phyloP scores from a whole-genome alignment of 2,797 vertebrate species.

The Vireo griseus region DNA sequence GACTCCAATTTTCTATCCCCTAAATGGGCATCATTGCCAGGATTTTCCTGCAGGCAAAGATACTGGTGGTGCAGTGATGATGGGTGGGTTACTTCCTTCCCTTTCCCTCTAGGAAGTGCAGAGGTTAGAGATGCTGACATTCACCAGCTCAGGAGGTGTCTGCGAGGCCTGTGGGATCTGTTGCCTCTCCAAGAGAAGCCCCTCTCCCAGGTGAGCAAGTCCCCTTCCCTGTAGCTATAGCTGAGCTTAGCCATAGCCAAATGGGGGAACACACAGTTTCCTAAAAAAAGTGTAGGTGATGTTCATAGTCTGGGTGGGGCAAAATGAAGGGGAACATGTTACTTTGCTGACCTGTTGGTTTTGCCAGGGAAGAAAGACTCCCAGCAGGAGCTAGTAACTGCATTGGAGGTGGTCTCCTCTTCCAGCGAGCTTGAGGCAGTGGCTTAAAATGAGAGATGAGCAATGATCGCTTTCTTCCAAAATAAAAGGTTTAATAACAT shows the following conservation, averaged over 20 bases:
- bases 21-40: neutral
- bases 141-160: neutral
- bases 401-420: no score
- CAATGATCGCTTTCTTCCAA: no score
- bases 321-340: neutral
- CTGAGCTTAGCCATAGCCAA: neutral
- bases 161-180: neutral
- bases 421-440: no score
- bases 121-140: neutral
- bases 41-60: neutral
- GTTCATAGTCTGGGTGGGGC: neutral
- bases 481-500: no score
- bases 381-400: no score
- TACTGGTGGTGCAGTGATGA: neutral
- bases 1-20: neutral
- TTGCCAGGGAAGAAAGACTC: no score
- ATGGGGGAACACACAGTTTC: neutral
- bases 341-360: no score
- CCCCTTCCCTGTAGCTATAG: rapidly evolving
- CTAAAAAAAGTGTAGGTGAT: rapidly evolving
- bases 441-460: no score
- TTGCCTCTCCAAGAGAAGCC: neutral
- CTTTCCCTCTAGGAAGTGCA: neutral
- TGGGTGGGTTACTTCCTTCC: neutral
- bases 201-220: rapidly evolving